A percentile compares a stretch with the other conserved stretches of the same genome.
Conservation (phyloP, 2,888 invertebrate species). For the Rotaria sp. region DNA sequence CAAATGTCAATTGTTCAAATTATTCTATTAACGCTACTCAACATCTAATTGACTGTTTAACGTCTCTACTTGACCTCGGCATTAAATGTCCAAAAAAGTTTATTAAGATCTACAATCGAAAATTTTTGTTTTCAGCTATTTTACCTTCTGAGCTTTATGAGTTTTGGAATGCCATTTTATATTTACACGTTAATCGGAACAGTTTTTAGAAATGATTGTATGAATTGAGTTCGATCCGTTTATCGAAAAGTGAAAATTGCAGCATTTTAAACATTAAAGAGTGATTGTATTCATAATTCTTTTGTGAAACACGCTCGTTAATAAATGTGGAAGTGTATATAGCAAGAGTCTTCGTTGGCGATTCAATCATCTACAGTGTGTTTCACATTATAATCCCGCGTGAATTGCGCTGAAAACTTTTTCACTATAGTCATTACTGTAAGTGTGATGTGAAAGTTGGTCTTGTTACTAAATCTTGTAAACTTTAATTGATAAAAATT, state of each 20-base stretch:
- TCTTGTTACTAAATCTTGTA: too few relatives aligned
- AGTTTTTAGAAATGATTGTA: neutral
- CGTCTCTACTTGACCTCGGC: neutral
- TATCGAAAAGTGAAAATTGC: neutral
- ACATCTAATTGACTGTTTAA: neutral
- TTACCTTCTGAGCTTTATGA: neutral
- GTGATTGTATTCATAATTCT: too few relatives aligned
- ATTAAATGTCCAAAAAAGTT: neutral
- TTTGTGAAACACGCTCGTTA: too few relatives aligned
- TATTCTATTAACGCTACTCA: neutral
- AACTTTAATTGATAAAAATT: too few relatives aligned
- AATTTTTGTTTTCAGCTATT: neutral
- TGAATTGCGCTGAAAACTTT: too few relatives aligned
- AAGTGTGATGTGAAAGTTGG: too few relatives aligned
- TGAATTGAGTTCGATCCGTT: neutral
- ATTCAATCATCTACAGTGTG: too few relatives aligned
- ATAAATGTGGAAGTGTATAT: too few relatives aligned
- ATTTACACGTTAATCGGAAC: neutral
- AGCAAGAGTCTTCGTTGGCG: too few relatives aligned
- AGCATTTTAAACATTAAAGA: too few relatives aligned
- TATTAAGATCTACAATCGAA: neutral
- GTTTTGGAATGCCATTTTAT: neutral
- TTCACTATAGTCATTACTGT: too few relatives aligned
- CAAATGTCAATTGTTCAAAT: neutral
- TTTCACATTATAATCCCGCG: too few relatives aligned